These are phyloP conservation scores for Campylorhamphus procurvoides DNA, from an alignment of 2,113 vertebrate genomes.

Conservation along the genomic window DNA sequence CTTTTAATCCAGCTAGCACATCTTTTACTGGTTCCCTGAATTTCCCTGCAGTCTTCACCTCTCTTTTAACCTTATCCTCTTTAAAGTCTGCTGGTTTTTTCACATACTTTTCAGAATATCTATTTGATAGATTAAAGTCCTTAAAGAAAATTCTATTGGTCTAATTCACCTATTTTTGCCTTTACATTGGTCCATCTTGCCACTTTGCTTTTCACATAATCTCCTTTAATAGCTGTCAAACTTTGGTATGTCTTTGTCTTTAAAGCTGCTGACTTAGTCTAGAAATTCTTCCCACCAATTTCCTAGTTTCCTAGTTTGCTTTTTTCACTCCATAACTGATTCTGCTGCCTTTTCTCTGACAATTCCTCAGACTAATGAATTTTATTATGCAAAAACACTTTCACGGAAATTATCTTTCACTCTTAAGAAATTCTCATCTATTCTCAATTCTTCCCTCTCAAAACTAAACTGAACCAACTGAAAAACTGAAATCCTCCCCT, in stretches of 20 bases:
- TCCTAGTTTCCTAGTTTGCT: background rate
- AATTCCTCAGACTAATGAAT: background rate
- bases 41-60: background rate
- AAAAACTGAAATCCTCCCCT: background rate
- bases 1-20: background rate
- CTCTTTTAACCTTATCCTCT: background rate
- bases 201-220: background rate
- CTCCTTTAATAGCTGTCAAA: background rate
- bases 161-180: background rate
- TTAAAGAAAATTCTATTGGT: background rate
- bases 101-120: background rate
- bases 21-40: background rate
- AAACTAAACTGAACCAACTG: background rate
- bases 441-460: background rate
- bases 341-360: background rate
- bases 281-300: background rate
- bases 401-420: background rate
- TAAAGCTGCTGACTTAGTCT: background rate
- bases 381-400: background rate
- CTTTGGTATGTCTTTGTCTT: background rate
- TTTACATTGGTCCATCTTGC: background rate
- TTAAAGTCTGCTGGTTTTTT: background rate
- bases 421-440: background rate
- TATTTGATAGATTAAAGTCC: background rate
- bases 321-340: background rate